These are phyloP conservation scores for Phalloptychus januarius DNA, from an alignment of 2,797 vertebrate genomes.

Conservation along the genomic window DNA sequence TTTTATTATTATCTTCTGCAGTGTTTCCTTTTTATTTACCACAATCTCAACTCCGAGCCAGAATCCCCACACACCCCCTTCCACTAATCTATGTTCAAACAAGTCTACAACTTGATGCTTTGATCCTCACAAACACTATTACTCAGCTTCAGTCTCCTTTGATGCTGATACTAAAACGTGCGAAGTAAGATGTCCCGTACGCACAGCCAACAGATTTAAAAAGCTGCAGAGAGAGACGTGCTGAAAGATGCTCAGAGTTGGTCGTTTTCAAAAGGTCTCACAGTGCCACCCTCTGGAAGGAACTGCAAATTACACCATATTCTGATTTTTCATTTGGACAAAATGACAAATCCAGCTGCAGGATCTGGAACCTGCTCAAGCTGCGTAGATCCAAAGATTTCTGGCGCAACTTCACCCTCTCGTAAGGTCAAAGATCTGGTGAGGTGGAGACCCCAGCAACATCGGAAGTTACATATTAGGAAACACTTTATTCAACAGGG, in stretches of 20 bases:
- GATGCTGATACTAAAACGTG: conserved; percentile 19
- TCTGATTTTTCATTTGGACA: neutral
- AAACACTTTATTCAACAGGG: neutral
- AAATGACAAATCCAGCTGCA: neutral
- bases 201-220: neutral
- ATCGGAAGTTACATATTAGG: neutral
- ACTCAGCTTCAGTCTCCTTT: conserved; percentile 8
- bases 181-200: conserved; percentile 8
- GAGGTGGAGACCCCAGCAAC: neutral
- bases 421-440: neutral
- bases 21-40: conserved; percentile 7
- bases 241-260: conserved; percentile 4
- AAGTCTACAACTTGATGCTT: conserved; percentile 33
- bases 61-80: neutral
- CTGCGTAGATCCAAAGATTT: neutral
- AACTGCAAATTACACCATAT: conserved; percentile 34
- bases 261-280: conserved; percentile 44
- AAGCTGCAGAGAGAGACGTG: conserved; percentile 24
- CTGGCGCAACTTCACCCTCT: neutral
- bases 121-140: conserved; percentile 27
- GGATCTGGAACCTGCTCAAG: neutral
- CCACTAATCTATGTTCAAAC: conserved; percentile 26
- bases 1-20: conserved; percentile 36
- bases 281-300: conserved; percentile 69
- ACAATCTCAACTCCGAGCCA: conserved; percentile 22